These are phyloP conservation scores for Drosophila mimetica DNA, from an alignment of 2,888 invertebrate species.

Conservation along the genomic window DNA sequence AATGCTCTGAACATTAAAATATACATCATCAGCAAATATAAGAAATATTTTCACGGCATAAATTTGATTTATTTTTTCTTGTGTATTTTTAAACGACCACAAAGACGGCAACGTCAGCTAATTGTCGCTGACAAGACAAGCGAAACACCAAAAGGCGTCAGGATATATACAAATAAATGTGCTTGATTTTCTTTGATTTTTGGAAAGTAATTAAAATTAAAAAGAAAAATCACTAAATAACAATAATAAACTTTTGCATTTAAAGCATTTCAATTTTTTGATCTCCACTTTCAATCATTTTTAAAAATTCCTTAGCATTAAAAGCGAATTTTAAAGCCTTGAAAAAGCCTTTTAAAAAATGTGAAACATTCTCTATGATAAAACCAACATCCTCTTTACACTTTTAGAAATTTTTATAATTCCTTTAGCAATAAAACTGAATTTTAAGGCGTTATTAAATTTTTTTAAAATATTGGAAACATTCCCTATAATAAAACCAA, in stretches of 20 bases:
- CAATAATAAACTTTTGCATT: too few relatives aligned
- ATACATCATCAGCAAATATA: slow-evolving; percentile 16
- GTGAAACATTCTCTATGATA: neutral
- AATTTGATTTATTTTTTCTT: slow-evolving; percentile 72
- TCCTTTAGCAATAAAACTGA: too few relatives aligned
- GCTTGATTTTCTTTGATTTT: neutral
- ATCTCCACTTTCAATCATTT: too few relatives aligned
- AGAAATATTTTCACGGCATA: slow-evolving; percentile 55
- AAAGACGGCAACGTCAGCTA: slow-evolving; percentile 58
- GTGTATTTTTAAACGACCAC: slow-evolving; percentile 63
- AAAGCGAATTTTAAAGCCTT: too few relatives aligned
- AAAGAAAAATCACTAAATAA: neutral
- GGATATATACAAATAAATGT: slow-evolving; percentile 6
- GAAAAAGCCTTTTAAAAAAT: too few relatives aligned
- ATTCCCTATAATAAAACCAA: neutral
- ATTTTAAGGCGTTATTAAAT: too few relatives aligned
- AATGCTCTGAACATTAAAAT: slow-evolving; percentile 21
- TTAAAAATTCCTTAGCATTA: too few relatives aligned
- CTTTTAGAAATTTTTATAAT: too few relatives aligned
- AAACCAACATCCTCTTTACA: neutral
- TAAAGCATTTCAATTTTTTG: too few relatives aligned
- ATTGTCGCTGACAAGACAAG: slow-evolving; percentile 72
- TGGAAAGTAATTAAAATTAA: neutral
- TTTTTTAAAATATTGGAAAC: too few relatives aligned
- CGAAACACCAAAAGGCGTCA: slow-evolving; percentile 28